Percentiles rank a stretch among this genome's conserved stretches.
Conservation (phyloP, 2,113 vertebrate genomes). For the Myanophis thanlyinensis region DNA sequence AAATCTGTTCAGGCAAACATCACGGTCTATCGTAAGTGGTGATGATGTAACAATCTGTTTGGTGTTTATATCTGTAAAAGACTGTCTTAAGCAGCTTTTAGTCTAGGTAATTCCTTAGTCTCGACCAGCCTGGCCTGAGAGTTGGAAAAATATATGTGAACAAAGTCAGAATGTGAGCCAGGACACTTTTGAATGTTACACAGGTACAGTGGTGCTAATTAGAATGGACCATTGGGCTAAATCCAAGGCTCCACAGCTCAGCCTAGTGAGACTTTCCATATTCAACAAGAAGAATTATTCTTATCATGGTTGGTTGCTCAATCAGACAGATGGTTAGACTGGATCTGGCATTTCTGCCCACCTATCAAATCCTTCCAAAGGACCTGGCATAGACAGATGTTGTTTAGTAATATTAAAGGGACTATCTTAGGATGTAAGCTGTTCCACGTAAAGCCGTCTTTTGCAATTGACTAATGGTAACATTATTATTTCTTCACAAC, state of each 20-base stretch:
- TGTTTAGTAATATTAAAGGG: background rate
- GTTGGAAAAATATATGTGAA: background rate
- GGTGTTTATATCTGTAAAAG: background rate
- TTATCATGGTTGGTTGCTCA: background rate
- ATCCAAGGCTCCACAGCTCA: background rate
- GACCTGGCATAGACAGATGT: background rate
- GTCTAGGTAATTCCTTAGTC: no score
- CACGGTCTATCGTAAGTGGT: slow-evolving; percentile 63
- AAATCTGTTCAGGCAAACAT: slow-evolving; percentile 54
- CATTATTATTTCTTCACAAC: background rate
- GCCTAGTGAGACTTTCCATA: background rate
- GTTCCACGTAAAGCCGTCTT: background rate
- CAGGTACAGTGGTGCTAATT: background rate
- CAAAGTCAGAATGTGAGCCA: background rate
- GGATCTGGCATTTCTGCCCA: background rate
- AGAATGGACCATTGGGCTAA: background rate
- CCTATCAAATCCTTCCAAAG: background rate
- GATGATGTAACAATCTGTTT: background rate
- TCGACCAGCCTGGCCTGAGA: background rate
- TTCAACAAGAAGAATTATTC: background rate
- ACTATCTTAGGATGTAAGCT: background rate
- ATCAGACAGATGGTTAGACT: background rate
- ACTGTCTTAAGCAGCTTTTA: background rate
- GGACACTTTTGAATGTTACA: background rate
- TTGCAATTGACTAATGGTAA: background rate